Evolutionary conservation across 2,113 vertebrate species (phyloP), one percentile per base, ranked within the genome.

Genomic region (Amphiprion percula): DNA sequence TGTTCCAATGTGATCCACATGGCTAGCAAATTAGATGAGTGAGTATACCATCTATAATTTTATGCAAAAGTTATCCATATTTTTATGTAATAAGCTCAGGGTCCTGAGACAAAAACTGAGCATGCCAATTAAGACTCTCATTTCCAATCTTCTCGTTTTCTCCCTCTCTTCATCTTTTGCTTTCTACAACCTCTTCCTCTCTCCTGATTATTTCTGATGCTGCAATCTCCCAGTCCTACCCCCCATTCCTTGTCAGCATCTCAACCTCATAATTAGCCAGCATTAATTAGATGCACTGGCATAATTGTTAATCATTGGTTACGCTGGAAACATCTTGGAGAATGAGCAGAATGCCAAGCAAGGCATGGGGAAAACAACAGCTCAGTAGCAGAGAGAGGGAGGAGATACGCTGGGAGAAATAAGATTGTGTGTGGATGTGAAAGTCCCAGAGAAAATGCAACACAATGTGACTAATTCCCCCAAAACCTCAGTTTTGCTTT

Each of bases 301-400:
- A 86, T 94, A 94, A 95, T 94, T 94, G 92, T 94, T 94, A 94
- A 95, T 94, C 91, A 94, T 90, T 89, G 91, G 90, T 94, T 94
- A 85, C 85, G 86, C 89, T 92, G 89, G 90, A 91, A 91, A 94
- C 92, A 92, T 94, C 87, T 90, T 80, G 71, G 88, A 86, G 85
- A 89, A 91, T 69, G 91, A 90, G 83, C 79, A 83, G 93, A 94
- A 94, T 94, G 88, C 89, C 90, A 92, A 94, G 87, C 74, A 30
- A 90, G 82, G 77, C 84, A 56, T 53, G 52, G 65, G 68, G 78
- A 71, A 80, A 77, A 88, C 82, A 87, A 63, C 55, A 16, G 74
- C 78, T 74, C 46, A 2, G 64, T 62, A 53, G 69, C 59, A 60
- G 61, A 47, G 63, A 68, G 67, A 62, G 46, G 23, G 21, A 46